A percentile compares a stretch with the other conserved stretches of the same genome.
Evolutionary conservation across 2,888 invertebrate species (phyloP).

Genomic region (Agrochola circellaris): DNA sequence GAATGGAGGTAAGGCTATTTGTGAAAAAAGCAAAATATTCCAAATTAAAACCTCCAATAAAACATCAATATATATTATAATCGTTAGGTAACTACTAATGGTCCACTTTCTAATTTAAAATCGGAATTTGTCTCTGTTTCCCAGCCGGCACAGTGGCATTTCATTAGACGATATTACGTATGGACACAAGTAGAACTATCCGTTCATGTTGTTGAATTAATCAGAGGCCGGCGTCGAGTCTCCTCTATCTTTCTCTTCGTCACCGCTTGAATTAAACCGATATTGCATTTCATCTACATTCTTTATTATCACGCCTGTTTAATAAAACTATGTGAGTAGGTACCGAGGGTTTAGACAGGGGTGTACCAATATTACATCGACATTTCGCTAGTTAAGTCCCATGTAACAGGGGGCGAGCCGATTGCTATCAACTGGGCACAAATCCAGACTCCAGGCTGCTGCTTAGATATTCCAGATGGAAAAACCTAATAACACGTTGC

Average conservation of each 20-base stretch:
- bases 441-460: no score
- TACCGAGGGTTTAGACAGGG: no score
- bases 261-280: constrained; percentile 41
- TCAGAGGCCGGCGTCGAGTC: constrained; percentile 68
- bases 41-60: not conserved
- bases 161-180: constrained; percentile 43
- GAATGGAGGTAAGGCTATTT: not conserved
- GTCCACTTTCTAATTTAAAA: constrained; percentile 4
- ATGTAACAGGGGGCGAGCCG: no score
- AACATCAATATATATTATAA: no score
- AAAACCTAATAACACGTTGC: no score
- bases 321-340: not conserved
- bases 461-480: no score
- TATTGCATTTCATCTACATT: constrained; percentile 29
- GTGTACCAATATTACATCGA: no score
- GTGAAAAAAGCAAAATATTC: not conserved
- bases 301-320: not conserved
- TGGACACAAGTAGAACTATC: constrained; percentile 57
- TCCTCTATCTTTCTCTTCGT: constrained; percentile 45
- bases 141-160: constrained; percentile 25
- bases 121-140: not conserved
- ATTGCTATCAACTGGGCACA: no score
- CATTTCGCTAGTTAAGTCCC: no score
- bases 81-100: not conserved
- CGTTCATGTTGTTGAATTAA: constrained; percentile 81